A percentile compares a stretch with the other conserved stretches of the same genome.
Evolutionary conservation across 2,797 vertebrate species (phyloP).

Genomic region (Sebastes hubbsi): DNA sequence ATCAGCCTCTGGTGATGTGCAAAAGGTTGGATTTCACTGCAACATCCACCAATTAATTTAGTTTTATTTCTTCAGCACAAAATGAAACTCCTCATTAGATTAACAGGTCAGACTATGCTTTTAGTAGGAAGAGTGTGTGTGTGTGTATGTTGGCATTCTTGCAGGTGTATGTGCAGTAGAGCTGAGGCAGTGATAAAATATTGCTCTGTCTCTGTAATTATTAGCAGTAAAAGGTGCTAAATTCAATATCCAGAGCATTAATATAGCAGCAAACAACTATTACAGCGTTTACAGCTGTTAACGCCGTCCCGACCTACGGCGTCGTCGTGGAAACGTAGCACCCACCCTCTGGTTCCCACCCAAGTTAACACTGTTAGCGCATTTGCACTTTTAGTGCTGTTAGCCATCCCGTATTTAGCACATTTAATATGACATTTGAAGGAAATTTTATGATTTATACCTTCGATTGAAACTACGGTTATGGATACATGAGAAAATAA

Average conservation of each 20-base stretch:
- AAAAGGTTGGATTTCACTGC: neutral
- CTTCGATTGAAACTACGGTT: neutral
- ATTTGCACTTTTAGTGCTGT: too few relatives aligned
- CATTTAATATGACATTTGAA: neutral
- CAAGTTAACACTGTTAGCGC: too few relatives aligned
- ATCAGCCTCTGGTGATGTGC: neutral
- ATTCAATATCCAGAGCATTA: too few relatives aligned
- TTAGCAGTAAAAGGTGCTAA: too few relatives aligned
- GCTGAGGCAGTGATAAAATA: neutral
- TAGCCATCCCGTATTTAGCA: too few relatives aligned
- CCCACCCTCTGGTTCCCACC: too few relatives aligned
- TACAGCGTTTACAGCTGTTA: fast-evolving
- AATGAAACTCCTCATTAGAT: neutral
- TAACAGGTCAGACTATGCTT: neutral
- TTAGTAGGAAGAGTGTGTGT: neutral
- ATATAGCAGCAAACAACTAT: too few relatives aligned
- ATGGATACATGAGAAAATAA: neutral
- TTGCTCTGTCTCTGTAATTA: neutral
- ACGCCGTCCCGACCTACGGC: too few relatives aligned
- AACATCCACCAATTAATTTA: neutral
- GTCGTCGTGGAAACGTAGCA: too few relatives aligned
- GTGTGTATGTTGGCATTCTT: neutral
- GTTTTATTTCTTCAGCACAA: neutral
- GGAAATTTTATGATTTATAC: neutral
- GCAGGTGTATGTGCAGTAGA: neutral